phyloP scores from a whole-genome alignment of 2,888 invertebrate genomes.

The Campopleginae sp. region DNA sequence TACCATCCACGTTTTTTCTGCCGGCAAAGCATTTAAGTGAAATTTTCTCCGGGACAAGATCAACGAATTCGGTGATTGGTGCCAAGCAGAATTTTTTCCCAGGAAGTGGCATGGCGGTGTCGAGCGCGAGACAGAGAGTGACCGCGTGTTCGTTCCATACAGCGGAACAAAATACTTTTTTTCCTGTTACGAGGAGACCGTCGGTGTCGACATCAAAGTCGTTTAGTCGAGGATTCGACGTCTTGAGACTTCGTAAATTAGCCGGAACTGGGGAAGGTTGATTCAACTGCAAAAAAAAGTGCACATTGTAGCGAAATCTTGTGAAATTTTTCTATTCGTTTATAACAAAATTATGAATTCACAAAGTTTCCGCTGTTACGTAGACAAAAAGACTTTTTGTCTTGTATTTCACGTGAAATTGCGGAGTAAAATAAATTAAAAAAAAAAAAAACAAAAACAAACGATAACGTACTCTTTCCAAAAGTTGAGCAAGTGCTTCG shows the following conservation, averaged over 20 bases:
- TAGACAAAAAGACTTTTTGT: not conserved
- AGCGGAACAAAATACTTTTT: constrained; percentile 91
- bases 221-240: constrained; percentile 90
- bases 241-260: constrained; percentile 89
- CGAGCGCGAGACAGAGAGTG: constrained; percentile 85
- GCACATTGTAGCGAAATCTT: not conserved
- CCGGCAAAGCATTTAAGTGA: constrained; percentile 85
- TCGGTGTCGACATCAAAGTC: constrained; percentile 88
- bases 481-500: constrained; percentile 94
- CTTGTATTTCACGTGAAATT: not conserved
- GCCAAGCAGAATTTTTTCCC: constrained; percentile 88
- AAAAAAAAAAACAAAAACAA: too few relatives aligned
- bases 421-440: not conserved
- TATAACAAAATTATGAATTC: not conserved
- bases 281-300: constrained; percentile 85
- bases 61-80: constrained; percentile 93
- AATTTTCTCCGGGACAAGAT: constrained; percentile 90
- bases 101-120: constrained; percentile 86
- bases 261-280: constrained; percentile 89
- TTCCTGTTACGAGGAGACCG: constrained; percentile 87
- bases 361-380: not conserved
- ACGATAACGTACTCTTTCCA: constrained; percentile 90
- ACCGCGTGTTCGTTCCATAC: constrained; percentile 88
- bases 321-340: not conserved
- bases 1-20: constrained; percentile 89